Conservation (phyloP, 2,888 invertebrate species). For the Philaethria dido region DNA sequence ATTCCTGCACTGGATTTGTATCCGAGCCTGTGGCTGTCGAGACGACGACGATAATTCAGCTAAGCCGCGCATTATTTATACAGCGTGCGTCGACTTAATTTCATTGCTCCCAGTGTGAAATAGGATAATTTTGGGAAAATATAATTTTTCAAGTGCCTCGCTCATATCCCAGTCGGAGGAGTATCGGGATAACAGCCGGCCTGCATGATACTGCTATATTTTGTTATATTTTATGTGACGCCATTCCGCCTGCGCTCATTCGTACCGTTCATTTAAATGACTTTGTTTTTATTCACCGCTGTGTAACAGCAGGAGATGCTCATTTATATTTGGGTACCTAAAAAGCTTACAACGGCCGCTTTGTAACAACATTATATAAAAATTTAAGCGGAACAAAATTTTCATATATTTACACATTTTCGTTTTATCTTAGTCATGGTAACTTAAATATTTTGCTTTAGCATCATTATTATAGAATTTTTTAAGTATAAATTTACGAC, state of each 20-base stretch:
- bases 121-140: slow-evolving; percentile 10
- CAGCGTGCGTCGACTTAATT: slow-evolving; percentile 14
- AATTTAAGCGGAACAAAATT: neutral
- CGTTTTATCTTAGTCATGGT: neutral
- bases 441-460: neutral
- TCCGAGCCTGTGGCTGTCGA: neutral
- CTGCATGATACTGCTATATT: neutral
- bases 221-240: slow-evolving; percentile 29
- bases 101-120: slow-evolving; percentile 14
- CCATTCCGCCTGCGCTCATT: neutral
- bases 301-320: neutral
- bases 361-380: neutral
- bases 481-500: no score
- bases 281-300: slow-evolving; percentile 15
- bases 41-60: slow-evolving; percentile 8
- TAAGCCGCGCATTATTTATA: slow-evolving; percentile 24
- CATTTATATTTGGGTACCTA: neutral
- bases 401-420: neutral
- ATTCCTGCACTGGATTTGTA: neutral
- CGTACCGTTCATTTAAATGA: slow-evolving; percentile 23
- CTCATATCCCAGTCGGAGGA: neutral
- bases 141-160: slow-evolving; percentile 19
- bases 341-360: neutral
- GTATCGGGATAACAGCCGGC: neutral
- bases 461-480: no score